These are phyloP conservation scores for Mastigias papua DNA, from an alignment of 30 jellyfish, hydroid and myxozoan genomes.

Conservation along the genomic window DNA sequence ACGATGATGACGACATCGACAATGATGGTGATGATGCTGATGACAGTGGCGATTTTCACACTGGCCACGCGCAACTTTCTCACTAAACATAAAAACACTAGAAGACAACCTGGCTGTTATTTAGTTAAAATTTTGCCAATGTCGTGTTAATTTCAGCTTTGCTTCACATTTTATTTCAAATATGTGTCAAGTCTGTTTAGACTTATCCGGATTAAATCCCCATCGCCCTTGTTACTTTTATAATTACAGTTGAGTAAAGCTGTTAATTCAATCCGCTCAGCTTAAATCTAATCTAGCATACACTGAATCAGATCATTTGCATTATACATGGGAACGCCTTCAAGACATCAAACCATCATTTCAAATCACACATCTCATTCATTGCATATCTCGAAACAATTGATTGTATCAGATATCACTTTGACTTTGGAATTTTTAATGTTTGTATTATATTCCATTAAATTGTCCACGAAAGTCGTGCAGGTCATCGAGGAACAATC, in stretches of 20 bases:
- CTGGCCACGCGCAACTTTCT: no score
- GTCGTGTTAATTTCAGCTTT: no score
- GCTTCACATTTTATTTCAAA: not conserved
- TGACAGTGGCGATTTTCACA: no score
- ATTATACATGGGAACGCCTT: not conserved
- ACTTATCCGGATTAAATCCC: not conserved
- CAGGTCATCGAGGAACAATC: no score
- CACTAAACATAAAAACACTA: no score
- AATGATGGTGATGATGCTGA: no score
- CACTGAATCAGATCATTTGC: not conserved
- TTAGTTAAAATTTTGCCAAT: no score
- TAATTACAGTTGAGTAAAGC: not conserved
- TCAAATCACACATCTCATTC: not conserved
- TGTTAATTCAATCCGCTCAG: not conserved
- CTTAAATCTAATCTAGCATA: not conserved
- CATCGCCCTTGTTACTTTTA: not conserved
- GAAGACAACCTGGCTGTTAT: no score
- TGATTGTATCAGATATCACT: not conserved
- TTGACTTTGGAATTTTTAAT: not conserved
- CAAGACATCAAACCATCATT: not conserved
- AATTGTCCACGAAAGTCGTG: no score
- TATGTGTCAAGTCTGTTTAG: not conserved
- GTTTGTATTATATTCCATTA: not conserved
- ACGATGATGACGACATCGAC: no score
- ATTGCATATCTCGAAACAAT: not conserved